These are phyloP conservation scores for Drosophila monieri DNA, from an alignment of 2,888 invertebrate genomes.

Conservation along the genomic window DNA sequence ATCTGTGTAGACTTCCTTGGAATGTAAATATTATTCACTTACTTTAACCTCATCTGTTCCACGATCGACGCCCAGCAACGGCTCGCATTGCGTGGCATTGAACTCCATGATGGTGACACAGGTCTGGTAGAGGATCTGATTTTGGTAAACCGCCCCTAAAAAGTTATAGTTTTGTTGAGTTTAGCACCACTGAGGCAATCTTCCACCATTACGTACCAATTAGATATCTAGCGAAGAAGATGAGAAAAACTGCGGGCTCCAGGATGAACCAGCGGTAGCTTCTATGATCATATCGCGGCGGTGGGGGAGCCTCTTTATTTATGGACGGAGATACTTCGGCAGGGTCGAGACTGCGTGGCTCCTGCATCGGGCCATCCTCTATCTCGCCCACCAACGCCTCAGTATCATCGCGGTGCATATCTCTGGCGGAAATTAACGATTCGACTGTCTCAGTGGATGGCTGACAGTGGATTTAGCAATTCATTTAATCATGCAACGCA, in stretches of 20 bases:
- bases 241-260: slow-evolving; percentile 82
- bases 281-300: slow-evolving; percentile 6
- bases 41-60: slow-evolving; percentile 85
- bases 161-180: slow-evolving; percentile 7
- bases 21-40: slow-evolving; percentile 40
- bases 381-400: slow-evolving; percentile 58
- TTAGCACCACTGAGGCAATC: neutral
- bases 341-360: slow-evolving; percentile 56
- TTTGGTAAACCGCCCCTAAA: slow-evolving; percentile 85
- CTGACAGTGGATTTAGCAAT: slow-evolving; percentile 54
- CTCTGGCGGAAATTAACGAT: slow-evolving; percentile 46
- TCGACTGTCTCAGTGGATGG: slow-evolving; percentile 7
- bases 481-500: slow-evolving; percentile 35
- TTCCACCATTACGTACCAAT: slow-evolving; percentile 64
- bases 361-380: slow-evolving; percentile 20
- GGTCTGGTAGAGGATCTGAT: slow-evolving; percentile 88
- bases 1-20: neutral
- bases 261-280: slow-evolving; percentile 73
- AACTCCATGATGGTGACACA: slow-evolving; percentile 87
- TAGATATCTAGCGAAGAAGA: slow-evolving; percentile 81
- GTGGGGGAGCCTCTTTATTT: slow-evolving; percentile 39
- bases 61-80: slow-evolving; percentile 82
- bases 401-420: slow-evolving; percentile 56
- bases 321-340: slow-evolving; percentile 9
- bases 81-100: slow-evolving; percentile 86